Conservation (phyloP, 1,140 invertebrate species). For the Uloborus diversus region DNA sequence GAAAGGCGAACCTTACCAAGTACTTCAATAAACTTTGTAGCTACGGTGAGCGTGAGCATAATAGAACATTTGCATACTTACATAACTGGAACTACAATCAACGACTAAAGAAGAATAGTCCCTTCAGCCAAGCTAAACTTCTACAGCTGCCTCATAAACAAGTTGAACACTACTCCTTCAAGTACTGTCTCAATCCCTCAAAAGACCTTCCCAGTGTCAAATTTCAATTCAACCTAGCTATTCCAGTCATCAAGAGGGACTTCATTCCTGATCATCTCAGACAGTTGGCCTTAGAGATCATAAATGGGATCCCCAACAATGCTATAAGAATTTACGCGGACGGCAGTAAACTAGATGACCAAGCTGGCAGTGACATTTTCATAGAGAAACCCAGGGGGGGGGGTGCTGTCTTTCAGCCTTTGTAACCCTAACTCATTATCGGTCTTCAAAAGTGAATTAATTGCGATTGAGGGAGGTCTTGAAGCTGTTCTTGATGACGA, state of each 20-base stretch:
- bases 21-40: neutral
- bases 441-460: neutral
- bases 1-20: neutral
- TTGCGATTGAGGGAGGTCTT: neutral
- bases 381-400: neutral
- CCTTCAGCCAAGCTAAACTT: neutral
- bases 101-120: constrained; percentile 4
- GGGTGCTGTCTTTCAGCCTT: neutral
- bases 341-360: neutral
- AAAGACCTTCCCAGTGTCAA: neutral
- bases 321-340: neutral
- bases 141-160: neutral
- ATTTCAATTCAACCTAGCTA: neutral
- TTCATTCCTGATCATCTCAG: neutral
- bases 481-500: neutral
- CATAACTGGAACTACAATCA: neutral
- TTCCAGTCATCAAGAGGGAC: neutral
- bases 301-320: neutral
- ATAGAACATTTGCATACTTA: neutral
- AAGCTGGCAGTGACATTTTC: neutral
- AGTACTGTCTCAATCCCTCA: neutral
- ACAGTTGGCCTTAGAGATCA: neutral
- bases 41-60: neutral
- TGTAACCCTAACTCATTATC: neutral
- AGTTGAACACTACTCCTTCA: neutral